Conservation (phyloP, 1,140 invertebrate species). For the Brachionus sp. region DNA sequence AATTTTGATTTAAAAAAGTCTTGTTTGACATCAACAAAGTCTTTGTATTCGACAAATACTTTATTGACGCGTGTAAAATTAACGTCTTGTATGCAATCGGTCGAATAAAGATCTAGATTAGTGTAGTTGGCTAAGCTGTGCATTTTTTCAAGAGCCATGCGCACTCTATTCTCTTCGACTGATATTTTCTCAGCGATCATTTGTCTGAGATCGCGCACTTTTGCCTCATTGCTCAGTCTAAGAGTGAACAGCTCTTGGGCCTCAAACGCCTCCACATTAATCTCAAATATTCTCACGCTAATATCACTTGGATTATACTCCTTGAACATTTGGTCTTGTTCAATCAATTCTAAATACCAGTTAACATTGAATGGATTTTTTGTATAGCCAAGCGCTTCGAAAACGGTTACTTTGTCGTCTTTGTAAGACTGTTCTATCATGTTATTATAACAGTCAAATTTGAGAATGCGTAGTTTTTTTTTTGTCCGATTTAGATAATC, state of each 20-base stretch:
- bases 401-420: constrained; percentile 59
- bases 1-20: constrained; percentile 7
- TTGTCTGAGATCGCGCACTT: background rate
- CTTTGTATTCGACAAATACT: constrained; percentile 8
- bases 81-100: background rate
- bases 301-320: constrained; percentile 25
- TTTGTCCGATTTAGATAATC: background rate
- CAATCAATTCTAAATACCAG: constrained; percentile 18
- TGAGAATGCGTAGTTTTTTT: constrained; percentile 65
- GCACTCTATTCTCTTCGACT: background rate
- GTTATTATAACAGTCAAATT: constrained; percentile 68
- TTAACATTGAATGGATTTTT: constrained; percentile 31
- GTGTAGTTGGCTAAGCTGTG: background rate
- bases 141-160: constrained; percentile 4
- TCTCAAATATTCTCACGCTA: background rate
- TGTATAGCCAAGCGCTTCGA: background rate
- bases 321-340: background rate
- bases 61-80: constrained; percentile 33
- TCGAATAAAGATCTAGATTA: background rate
- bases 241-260: background rate
- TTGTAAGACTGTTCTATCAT: constrained; percentile 71
- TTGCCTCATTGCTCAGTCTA: background rate
- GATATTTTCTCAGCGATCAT: background rate
- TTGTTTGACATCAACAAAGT: background rate
- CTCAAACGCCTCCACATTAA: background rate